Conservation (phyloP, 2,888 invertebrate genomes). For the Acanthopleura granulata region DNA sequence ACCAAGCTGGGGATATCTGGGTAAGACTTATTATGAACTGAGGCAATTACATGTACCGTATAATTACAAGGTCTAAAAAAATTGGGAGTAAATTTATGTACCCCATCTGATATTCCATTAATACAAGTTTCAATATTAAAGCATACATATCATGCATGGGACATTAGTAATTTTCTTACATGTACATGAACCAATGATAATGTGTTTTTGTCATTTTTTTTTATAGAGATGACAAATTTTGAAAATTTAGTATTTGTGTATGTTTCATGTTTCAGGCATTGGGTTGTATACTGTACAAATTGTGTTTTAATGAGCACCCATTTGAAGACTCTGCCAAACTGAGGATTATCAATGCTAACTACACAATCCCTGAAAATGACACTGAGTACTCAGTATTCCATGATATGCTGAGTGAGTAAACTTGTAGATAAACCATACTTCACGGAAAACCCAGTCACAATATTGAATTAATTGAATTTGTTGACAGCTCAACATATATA, state of each 20-base stretch:
- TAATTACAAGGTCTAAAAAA: too few relatives aligned
- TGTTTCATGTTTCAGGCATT: constrained; percentile 76
- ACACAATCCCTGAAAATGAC: constrained; percentile 83
- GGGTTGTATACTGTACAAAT: constrained; percentile 92
- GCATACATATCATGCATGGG: too few relatives aligned
- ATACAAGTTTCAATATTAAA: too few relatives aligned
- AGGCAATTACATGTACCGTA: too few relatives aligned
- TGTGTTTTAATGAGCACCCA: constrained; percentile 95
- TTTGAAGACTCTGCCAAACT: constrained; percentile 95
- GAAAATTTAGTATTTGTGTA: neutral
- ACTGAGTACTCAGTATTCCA: constrained; percentile 89
- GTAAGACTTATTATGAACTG: constrained; percentile 58
- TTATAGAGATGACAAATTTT: too few relatives aligned
- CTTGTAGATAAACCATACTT: neutral
- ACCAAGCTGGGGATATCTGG: constrained; percentile 94
- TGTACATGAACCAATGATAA: too few relatives aligned
- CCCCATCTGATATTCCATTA: too few relatives aligned
- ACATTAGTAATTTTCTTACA: too few relatives aligned
- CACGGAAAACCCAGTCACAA: neutral
- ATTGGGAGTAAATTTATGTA: too few relatives aligned
- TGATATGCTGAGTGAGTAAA: constrained; percentile 85
- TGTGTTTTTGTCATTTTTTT: too few relatives aligned
- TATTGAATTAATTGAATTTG: too few relatives aligned
- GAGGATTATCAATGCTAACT: constrained; percentile 96
- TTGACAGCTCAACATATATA: too few relatives aligned